Percentiles rank a stretch among this genome's conserved stretches.
Conservation (phyloP, 1,140 invertebrate genomes). For the Rhynchophorus ferrugineus region DNA sequence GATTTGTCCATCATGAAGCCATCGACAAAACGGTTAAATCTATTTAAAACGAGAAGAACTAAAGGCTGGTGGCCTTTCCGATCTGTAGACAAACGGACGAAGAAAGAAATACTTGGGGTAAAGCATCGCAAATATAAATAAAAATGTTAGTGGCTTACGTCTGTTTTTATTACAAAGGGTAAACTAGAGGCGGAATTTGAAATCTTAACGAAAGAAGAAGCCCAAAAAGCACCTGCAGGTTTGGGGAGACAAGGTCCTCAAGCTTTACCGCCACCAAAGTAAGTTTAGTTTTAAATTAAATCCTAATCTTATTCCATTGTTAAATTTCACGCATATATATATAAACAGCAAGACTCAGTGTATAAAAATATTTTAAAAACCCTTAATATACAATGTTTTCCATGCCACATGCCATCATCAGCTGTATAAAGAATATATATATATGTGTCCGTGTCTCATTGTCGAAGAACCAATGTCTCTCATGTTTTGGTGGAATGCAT, state of each 20-base stretch:
- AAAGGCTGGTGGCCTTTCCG: conserved; percentile 81
- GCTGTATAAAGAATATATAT: no score
- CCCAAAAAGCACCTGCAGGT: conserved; percentile 51
- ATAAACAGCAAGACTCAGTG: no score
- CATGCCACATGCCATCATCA: no score
- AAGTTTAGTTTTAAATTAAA: conserved; percentile 34
- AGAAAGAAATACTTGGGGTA: conserved; percentile 42
- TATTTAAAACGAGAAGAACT: conserved; percentile 65
- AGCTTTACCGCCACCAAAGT: conserved; percentile 52
- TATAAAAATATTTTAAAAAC: no score
- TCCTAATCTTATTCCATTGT: no score
- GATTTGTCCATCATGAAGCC: conserved; percentile 52
- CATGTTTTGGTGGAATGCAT: no score
- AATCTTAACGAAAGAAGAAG: conserved; percentile 50
- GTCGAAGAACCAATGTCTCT: no score
- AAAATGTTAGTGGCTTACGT: neutral
- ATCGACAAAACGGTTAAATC: conserved; percentile 57
- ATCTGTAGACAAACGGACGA: conserved; percentile 36
- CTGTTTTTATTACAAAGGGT: conserved; percentile 45
- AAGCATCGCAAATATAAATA: conserved; percentile 15
- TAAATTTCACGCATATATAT: no score
- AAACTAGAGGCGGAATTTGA: conserved; percentile 58
- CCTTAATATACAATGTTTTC: no score
- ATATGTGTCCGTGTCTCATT: no score
- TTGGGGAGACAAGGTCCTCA: conserved; percentile 52